Conservation (phyloP, 2,113 vertebrate species). For the Perognathus longimembris region DNA sequence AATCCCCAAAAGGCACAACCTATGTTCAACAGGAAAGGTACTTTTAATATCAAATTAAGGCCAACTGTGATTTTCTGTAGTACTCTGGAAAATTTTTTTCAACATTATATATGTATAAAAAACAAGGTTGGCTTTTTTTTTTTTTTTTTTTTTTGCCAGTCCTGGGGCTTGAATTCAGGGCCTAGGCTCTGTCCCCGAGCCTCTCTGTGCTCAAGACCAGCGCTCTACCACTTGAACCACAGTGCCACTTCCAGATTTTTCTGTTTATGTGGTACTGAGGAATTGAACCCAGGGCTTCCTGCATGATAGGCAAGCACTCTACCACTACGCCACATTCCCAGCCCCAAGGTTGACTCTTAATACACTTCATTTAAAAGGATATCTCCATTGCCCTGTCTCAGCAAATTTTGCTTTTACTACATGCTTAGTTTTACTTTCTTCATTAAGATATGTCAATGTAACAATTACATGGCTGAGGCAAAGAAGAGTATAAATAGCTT, state of each 20-base stretch:
- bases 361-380: constrained; percentile 27
- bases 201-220: too few species aligned
- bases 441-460: neutral
- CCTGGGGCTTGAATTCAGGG: too few species aligned
- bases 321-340: too few species aligned
- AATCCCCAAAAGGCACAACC: neutral
- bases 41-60: constrained; percentile 66
- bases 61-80: constrained; percentile 49
- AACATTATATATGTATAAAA: neutral
- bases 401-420: constrained; percentile 19
- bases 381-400: neutral
- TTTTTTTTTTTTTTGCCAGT: too few species aligned
- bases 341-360: neutral
- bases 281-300: too few species aligned
- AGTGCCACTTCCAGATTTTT: too few species aligned
- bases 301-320: too few species aligned
- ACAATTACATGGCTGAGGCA: neutral
- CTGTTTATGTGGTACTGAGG: too few species aligned
- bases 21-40: neutral
- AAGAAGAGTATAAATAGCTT: constrained; percentile 22
- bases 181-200: too few species aligned
- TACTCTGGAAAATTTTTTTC: neutral
- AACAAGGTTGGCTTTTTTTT: neutral
- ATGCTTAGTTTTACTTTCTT: neutral
- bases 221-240: too few species aligned